Conservation (phyloP, 2,113 vertebrate species). For the Tupaia tana region DNA sequence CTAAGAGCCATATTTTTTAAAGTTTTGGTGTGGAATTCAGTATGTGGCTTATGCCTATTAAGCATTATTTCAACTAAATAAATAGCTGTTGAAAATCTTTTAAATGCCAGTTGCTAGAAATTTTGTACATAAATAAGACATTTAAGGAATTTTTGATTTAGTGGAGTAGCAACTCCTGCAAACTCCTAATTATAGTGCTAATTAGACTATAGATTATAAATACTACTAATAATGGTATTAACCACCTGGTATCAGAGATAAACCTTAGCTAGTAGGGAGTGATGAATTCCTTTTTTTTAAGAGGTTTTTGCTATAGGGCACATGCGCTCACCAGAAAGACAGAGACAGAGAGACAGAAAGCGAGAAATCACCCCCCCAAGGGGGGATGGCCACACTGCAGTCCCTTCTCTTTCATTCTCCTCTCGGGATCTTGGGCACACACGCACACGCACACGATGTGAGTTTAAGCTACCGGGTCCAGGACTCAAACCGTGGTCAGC, state of each 20-base stretch:
- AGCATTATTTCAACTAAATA: neutral
- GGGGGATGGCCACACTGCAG: too few species aligned
- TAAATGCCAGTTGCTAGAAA: neutral
- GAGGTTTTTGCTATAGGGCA: too few species aligned
- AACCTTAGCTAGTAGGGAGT: neutral
- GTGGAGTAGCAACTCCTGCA: neutral
- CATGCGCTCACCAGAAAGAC: too few species aligned
- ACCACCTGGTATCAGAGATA: neutral
- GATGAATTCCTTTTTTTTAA: too few species aligned
- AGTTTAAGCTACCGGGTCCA: too few species aligned
- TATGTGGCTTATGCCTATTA: neutral
- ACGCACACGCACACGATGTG: too few species aligned
- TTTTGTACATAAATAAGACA: neutral
- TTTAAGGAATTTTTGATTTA: conserved; percentile 17
- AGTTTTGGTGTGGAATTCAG: neutral
- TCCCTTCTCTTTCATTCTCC: too few species aligned
- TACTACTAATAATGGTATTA: neutral
- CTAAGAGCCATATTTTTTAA: neutral
- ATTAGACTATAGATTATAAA: neutral
- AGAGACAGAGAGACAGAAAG: too few species aligned
- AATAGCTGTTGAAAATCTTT: neutral
- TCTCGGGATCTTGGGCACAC: too few species aligned
- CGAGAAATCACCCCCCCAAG: too few species aligned
- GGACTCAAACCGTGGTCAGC: too few species aligned
- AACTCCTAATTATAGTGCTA: neutral